These are phyloP conservation scores for Oegoconia quadripuncta DNA, from an alignment of 2,888 invertebrate species.

Conservation along the genomic window DNA sequence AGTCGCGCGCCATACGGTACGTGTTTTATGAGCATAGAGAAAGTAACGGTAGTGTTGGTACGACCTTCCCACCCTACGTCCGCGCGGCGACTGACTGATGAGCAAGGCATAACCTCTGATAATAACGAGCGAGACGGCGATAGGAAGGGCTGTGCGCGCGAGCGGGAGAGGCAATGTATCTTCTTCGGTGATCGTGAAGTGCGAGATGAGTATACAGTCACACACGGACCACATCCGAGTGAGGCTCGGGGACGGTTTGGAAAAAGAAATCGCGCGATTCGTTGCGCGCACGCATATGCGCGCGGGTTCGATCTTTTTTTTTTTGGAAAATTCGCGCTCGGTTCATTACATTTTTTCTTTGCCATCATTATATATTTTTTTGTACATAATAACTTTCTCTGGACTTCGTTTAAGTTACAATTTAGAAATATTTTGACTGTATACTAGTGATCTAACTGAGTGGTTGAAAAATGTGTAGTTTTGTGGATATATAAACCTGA, in stretches of 20 bases:
- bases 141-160: slow-evolving; percentile 32
- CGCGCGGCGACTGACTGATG: slow-evolving; percentile 74
- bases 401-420: no score
- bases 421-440: no score
- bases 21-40: slow-evolving; percentile 65
- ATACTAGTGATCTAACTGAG: no score
- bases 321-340: slow-evolving; percentile 29
- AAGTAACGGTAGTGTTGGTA: slow-evolving; percentile 60
- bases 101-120: slow-evolving; percentile 75
- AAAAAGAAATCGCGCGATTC: slow-evolving; percentile 59
- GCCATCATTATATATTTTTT: no score
- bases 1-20: slow-evolving; percentile 55
- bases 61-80: slow-evolving; percentile 68
- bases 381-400: no score
- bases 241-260: slow-evolving; percentile 58
- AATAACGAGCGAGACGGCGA: slow-evolving; percentile 61
- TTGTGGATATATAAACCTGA: slow-evolving; percentile 40
- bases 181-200: slow-evolving; percentile 77
- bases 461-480: slow-evolving; percentile 35
- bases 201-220: slow-evolving; percentile 77
- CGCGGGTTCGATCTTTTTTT: slow-evolving; percentile 45
- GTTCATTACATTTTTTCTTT: slow-evolving; percentile 29
- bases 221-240: slow-evolving; percentile 76
- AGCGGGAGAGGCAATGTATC: slow-evolving; percentile 60
- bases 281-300: slow-evolving; percentile 65